Conservation (phyloP, 2,888 invertebrate species). For the Zygothrica quintamaculata region DNA sequence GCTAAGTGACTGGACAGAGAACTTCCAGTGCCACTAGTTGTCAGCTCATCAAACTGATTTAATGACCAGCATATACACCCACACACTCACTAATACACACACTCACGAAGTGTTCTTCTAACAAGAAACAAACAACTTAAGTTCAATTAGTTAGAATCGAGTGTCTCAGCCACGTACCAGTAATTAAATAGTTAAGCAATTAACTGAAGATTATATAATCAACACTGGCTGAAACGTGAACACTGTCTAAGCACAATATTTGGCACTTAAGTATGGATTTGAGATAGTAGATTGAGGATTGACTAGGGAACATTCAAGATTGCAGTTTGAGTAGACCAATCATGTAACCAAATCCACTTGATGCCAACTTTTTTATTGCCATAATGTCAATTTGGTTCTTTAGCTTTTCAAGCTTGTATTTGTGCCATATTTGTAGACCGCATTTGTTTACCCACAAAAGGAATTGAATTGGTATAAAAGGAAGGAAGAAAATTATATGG, state of each 20-base stretch:
- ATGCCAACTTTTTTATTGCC: conserved; percentile 35
- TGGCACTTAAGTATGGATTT: conserved; percentile 7
- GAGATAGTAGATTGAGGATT: neutral
- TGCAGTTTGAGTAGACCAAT: conserved; percentile 18
- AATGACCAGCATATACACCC: conserved; percentile 36
- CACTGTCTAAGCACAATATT: conserved; percentile 9
- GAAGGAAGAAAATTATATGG: conserved; percentile 33
- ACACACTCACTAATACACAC: neutral
- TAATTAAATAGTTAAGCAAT: conserved; percentile 66
- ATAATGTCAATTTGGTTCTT: conserved; percentile 15
- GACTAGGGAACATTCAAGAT: too few relatives aligned
- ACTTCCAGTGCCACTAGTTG: conserved; percentile 29
- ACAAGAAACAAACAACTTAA: conserved; percentile 14
- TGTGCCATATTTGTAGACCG: conserved; percentile 14
- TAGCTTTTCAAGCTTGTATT: neutral
- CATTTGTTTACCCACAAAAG: conserved; percentile 27
- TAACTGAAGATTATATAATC: conserved; percentile 51
- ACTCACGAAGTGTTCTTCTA: too few relatives aligned
- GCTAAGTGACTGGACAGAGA: too few relatives aligned
- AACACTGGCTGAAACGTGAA: conserved; percentile 13
- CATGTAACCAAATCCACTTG: conserved; percentile 51
- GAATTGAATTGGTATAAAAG: conserved; percentile 7
- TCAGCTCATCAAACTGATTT: conserved; percentile 61
- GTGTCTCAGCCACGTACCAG: conserved; percentile 41
- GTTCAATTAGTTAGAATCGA: conserved; percentile 25